Percentiles rank a stretch among this genome's conserved stretches.
Conservation (phyloP, 92 coral and sea anemone genomes). For the Epizoanthus scotinus region DNA sequence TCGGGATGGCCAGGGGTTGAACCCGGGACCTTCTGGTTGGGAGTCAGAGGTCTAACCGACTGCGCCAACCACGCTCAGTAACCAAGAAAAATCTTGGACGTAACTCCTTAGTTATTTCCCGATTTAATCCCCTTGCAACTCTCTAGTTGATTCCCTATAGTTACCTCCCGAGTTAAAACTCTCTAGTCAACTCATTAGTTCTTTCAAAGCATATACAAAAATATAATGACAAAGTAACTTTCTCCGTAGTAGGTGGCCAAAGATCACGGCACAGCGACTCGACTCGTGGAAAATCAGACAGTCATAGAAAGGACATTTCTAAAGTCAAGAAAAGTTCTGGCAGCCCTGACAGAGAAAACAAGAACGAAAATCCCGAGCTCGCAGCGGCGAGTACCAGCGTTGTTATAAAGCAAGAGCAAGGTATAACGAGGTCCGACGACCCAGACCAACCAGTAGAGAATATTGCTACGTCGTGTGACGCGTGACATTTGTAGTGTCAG, state of each 20-base stretch:
- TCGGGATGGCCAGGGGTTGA: too few relatives aligned
- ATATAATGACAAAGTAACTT: neutral
- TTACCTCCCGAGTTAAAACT: too few relatives aligned
- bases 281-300: slow-evolving; percentile 6
- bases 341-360: neutral
- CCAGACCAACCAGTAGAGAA: neutral
- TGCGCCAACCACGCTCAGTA: too few relatives aligned
- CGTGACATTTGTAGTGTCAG: too few relatives aligned
- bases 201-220: too few relatives aligned
- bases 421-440: neutral
- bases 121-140: too few relatives aligned
- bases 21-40: too few relatives aligned
- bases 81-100: too few relatives aligned
- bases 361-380: neutral
- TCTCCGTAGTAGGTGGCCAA: neutral
- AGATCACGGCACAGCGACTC: slow-evolving; percentile 18
- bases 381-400: neutral
- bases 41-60: too few relatives aligned
- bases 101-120: too few relatives aligned
- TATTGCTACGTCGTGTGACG: neutral
- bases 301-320: neutral
- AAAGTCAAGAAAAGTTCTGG: neutral
- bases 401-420: slow-evolving; percentile 9
- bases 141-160: too few relatives aligned
- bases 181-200: too few relatives aligned